Conservation (phyloP, 1,140 invertebrate species). For the Camponotus vicinus region DNA sequence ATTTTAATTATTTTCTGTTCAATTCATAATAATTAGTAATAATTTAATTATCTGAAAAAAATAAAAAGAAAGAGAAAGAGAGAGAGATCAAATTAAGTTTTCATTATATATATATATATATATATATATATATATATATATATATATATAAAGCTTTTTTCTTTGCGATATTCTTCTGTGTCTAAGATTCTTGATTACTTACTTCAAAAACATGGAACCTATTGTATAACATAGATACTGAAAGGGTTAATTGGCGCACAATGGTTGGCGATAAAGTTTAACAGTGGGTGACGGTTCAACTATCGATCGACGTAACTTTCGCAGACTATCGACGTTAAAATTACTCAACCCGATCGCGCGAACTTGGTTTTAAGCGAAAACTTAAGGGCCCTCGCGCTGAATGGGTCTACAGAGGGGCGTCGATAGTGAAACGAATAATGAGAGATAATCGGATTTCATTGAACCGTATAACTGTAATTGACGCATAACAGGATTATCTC, state of each 20-base stretch:
- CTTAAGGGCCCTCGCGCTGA: conserved; percentile 45
- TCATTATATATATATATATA: conserved; percentile 13
- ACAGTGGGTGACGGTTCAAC: neutral
- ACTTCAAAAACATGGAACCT: neutral
- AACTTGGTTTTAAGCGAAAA: conserved; percentile 41
- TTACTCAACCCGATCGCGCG: neutral
- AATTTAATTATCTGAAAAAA: no score
- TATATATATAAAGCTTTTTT: neutral
- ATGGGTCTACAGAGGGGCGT: conserved; percentile 20
- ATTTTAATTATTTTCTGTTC: neutral
- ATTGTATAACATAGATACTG: neutral
- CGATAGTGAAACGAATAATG: conserved; percentile 59
- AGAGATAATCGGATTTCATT: conserved; percentile 61
- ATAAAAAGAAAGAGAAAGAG: no score
- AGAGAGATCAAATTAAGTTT: neutral
- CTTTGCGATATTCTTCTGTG: neutral
- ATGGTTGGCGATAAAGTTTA: conserved; percentile 11
- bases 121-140: no score
- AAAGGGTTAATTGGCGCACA: conserved; percentile 2
- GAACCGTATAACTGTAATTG: conserved; percentile 62
- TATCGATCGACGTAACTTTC: conserved; percentile 17
- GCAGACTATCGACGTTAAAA: conserved; percentile 31
- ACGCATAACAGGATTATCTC: conserved; percentile 50
- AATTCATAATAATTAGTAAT: neutral
- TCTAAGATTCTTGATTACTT: neutral